Evolutionary conservation across 2,797 vertebrate genomes (phyloP).

Genomic region (Chanos chanos): DNA sequence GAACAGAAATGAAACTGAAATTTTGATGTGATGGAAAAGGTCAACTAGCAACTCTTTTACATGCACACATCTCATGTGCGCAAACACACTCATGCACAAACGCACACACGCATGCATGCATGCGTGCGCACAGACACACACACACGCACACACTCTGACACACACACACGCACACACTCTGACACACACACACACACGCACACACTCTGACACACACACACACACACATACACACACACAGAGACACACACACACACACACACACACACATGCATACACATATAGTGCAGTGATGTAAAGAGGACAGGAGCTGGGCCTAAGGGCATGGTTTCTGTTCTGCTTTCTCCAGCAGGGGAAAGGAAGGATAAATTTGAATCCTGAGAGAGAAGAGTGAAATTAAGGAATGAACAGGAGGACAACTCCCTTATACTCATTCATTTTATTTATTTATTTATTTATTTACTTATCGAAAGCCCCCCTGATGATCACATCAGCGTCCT

Average conservation of each 20-base stretch:
- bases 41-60: too few species aligned
- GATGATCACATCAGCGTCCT: too few species aligned
- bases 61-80: constrained; percentile 17
- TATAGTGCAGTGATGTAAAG: constrained; percentile 34
- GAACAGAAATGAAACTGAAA: too few species aligned
- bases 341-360: constrained; percentile 33
- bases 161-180: neutral
- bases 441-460: constrained; percentile 7
- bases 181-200: neutral
- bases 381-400: constrained; percentile 47
- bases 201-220: neutral
- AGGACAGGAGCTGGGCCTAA: constrained; percentile 36
- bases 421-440: constrained; percentile 19
- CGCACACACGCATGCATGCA: neutral
- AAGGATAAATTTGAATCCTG: constrained; percentile 41
- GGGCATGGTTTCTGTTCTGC: constrained; percentile 30
- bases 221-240: neutral
- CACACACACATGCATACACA: neutral
- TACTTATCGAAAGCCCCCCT: too few species aligned
- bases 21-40: too few species aligned
- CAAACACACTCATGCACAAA: neutral
- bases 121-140: constrained; percentile 17
- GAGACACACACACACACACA: constrained; percentile 16
- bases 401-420: constrained; percentile 39
- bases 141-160: neutral